Evolutionary conservation across 37 sponge, comb jelly and placozoan species (phyloP), one percentile per base, ranked within the genome.

Genomic region (Corticium candelabrum): DNA sequence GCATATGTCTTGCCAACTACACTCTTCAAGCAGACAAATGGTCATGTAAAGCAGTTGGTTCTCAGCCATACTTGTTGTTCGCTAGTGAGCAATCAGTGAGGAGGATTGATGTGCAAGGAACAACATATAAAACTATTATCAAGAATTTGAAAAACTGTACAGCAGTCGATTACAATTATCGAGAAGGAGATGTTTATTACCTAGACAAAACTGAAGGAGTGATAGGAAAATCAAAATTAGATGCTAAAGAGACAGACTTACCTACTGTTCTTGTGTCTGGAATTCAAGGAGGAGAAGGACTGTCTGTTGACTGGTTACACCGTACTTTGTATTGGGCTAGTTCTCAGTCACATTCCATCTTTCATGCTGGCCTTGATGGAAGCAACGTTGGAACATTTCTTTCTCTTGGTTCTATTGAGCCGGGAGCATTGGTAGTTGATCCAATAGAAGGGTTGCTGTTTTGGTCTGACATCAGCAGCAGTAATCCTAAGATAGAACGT

Each of bases 1-100:
- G 73, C 29, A 7, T 29, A 70, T 70, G 73, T 29, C 73, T 70
- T 4, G n/a, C 73, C 73, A 15, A 15, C 73, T 70, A n/a, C 73
- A 70, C 29, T 4, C 73, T 70, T 4, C n/a, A 70, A 70, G 5
- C 73, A 15, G 73, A 70, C 31, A 15, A 15, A 4, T 70, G 73
- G 73, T 70, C 73, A 15, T 70, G 73, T 34, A 4, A 15, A 70
- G 29, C 73, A 34, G 5, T 5, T 30, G 73, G 73, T 34, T 7
- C 11, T 21, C 11, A 50, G 62, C 62, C 62, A 11, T 50, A 50
- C 62, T 11, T 21, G 15, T 21, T 50, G 15, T 50, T 50, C 62
- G 62, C 21, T 21, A 50, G 21, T 21, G 21, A 21, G 15, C 11
- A 11, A 11, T 27, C 11, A 11, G 62, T 50, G 15, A 11, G 11